Evolutionary conservation across 1,140 invertebrate genomes (phyloP).

Genomic region (Trissolcus basalis): DNA sequence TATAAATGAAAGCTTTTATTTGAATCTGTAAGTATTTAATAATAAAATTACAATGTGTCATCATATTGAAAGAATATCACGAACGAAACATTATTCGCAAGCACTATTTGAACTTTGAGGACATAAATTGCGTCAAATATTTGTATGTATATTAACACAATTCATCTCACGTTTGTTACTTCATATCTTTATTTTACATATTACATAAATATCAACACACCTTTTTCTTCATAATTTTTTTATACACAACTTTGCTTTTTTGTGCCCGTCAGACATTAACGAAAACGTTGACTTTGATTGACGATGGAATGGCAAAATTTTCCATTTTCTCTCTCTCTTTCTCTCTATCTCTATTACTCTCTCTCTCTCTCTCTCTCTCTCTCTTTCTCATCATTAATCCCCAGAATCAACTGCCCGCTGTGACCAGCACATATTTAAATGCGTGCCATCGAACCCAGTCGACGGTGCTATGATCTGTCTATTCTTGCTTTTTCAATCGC

Average conservation of each 20-base stretch:
- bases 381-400: no score
- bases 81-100: constrained; percentile 39
- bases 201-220: constrained; percentile 49
- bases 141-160: constrained; percentile 21
- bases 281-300: constrained; percentile 43
- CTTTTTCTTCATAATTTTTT: constrained; percentile 33
- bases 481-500: constrained; percentile 2
- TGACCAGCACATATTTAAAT: constrained; percentile 53
- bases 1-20: constrained; percentile 57
- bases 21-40: constrained; percentile 24
- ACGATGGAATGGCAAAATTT: constrained; percentile 42
- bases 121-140: constrained; percentile 27
- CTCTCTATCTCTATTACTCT: no score
- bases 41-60: constrained; percentile 55
- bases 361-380: no score
- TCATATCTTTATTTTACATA: constrained; percentile 44
- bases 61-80: constrained; percentile 37
- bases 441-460: constrained; percentile 44
- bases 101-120: constrained; percentile 34
- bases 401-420: not conserved
- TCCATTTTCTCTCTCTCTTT: no score
- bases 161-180: constrained; percentile 7
- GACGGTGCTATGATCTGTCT: constrained; percentile 12
- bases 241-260: constrained; percentile 40
- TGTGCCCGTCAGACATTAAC: constrained; percentile 41